phyloP scores from a whole-genome alignment of 2,797 vertebrate genomes.

The Falco novaeseelandiae region DNA sequence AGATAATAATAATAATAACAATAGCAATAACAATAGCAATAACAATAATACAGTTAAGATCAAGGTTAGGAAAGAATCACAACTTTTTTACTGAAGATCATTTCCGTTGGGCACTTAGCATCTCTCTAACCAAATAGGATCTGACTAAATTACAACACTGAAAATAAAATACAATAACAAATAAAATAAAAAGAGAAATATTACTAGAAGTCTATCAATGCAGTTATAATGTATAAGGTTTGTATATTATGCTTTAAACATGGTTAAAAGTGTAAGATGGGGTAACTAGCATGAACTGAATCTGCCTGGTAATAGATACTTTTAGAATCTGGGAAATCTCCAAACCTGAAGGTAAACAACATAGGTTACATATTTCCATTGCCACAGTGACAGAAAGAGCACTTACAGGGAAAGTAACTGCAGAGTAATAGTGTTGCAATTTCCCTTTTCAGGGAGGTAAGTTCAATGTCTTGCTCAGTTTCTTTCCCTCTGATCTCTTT shows the following conservation, averaged over 20 bases:
- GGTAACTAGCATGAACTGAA: neutral
- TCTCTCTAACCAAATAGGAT: neutral
- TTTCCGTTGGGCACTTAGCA: neutral
- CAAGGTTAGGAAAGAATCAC: neutral
- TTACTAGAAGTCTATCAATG: neutral
- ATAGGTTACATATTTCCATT: neutral
- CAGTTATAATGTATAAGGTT: neutral
- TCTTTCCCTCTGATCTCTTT: neutral
- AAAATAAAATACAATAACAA: neutral
- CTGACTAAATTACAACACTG: neutral
- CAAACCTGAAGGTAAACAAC: neutral
- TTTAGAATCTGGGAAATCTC: neutral
- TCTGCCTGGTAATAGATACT: neutral
- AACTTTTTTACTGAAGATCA: neutral
- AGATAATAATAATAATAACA: neutral
- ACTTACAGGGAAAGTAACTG: neutral
- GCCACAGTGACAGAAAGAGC: neutral
- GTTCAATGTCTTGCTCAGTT: neutral
- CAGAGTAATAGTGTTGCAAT: neutral
- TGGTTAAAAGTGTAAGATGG: neutral
- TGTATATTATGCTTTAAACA: neutral
- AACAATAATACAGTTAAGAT: too few species aligned
- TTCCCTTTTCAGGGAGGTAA: neutral
- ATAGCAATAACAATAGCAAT: too few species aligned
- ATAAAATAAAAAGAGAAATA: fast-evolving